phyloP scores from a whole-genome alignment of 2,797 vertebrate species.

The Takifugu ocellatus region DNA sequence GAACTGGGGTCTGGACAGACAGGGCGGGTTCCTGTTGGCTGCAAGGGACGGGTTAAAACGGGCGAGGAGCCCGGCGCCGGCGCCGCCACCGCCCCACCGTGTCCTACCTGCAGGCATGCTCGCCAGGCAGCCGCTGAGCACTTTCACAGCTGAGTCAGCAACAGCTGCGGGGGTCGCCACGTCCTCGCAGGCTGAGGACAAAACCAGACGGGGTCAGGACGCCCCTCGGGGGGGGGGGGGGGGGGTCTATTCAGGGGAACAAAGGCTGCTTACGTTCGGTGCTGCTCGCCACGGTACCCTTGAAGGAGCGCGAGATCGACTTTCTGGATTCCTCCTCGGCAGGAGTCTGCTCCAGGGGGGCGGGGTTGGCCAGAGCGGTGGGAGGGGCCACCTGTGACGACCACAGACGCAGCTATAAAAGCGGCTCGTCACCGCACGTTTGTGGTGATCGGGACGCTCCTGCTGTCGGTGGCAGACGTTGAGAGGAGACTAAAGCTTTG shows the following conservation, averaged over 20 bases:
- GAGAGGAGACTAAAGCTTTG: too few relatives aligned
- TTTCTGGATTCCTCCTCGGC: constrained; percentile 88
- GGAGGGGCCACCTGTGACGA: constrained; percentile 70
- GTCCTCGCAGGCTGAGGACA: constrained; percentile 84
- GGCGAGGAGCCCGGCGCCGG: too few relatives aligned
- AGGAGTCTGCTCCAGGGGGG: constrained; percentile 82
- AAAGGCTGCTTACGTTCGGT: constrained; percentile 82
- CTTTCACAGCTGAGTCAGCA: constrained; percentile 82
- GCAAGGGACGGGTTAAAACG: constrained; percentile 12
- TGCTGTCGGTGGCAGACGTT: too few relatives aligned
- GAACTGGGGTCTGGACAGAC: constrained; percentile 84
- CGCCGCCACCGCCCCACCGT: background rate
- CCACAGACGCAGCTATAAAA: background rate
- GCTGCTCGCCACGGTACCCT: constrained; percentile 88
- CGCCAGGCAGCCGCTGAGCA: constrained; percentile 85
- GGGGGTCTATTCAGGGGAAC: too few relatives aligned
- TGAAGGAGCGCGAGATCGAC: constrained; percentile 82
- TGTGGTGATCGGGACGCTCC: too few relatives aligned
- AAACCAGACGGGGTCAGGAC: constrained; percentile 11
- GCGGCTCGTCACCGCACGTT: background rate
- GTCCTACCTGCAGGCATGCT: constrained; percentile 89
- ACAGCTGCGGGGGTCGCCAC: constrained; percentile 81
- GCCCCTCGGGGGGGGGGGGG: background rate
- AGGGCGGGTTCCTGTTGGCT: constrained; percentile 89
- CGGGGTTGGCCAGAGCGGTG: constrained; percentile 72